Evolutionary conservation across 1,140 invertebrate species (phyloP).

Genomic region (Gryon sp.): DNA sequence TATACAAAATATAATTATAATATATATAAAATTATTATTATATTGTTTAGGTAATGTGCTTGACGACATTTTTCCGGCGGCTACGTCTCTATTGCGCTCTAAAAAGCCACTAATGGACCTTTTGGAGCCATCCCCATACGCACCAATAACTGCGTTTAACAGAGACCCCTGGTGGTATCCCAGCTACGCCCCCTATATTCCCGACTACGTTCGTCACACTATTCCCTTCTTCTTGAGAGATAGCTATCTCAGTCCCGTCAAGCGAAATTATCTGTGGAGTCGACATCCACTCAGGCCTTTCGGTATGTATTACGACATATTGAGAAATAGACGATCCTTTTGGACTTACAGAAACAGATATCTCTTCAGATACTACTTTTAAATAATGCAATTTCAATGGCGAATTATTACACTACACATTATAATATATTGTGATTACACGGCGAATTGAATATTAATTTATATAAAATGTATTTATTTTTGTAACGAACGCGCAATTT

Average conservation of each 20-base stretch:
- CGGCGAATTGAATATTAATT: too few species aligned
- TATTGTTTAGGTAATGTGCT: conserved; percentile 71
- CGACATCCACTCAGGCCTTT: conserved; percentile 92
- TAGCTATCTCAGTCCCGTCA: conserved; percentile 92
- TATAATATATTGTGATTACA: too few species aligned
- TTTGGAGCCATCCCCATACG: conserved; percentile 86
- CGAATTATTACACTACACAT: conserved; percentile 5
- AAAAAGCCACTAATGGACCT: conserved; percentile 86
- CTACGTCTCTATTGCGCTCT: conserved; percentile 76
- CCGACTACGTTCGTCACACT: conserved; percentile 82
- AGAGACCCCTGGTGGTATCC: conserved; percentile 93
- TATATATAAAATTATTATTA: neutral
- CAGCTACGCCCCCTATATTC: conserved; percentile 85
- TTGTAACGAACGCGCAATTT: too few species aligned
- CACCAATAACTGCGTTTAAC: conserved; percentile 88
- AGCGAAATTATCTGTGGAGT: conserved; percentile 92
- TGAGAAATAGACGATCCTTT: conserved; percentile 50
- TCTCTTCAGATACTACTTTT: conserved; percentile 4
- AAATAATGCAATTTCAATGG: neutral
- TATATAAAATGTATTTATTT: conserved; percentile 34
- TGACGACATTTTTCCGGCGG: conserved; percentile 67
- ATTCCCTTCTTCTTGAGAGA: conserved; percentile 90
- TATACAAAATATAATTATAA: too few species aligned
- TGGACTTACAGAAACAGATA: conserved; percentile 42
- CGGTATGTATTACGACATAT: conserved; percentile 81